These are phyloP conservation scores for Agraylea sexmaculata DNA, from an alignment of 1,140 invertebrate species.

Conservation along the genomic window DNA sequence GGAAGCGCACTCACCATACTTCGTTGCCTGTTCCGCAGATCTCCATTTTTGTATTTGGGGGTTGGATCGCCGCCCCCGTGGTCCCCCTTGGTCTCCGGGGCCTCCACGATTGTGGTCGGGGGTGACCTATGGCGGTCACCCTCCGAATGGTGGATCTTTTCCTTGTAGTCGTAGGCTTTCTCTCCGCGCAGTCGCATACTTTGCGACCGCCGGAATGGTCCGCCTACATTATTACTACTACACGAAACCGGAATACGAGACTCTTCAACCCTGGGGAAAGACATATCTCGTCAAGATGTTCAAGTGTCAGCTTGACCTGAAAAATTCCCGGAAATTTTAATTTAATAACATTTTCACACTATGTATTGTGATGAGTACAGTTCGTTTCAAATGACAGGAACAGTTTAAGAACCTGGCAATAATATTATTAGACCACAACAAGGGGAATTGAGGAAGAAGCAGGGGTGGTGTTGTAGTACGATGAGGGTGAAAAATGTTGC, in stretches of 20 bases:
- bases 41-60: slow-evolving; percentile 4
- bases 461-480: too few relatives aligned
- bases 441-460: too few relatives aligned
- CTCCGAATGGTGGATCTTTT: slow-evolving; percentile 8
- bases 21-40: slow-evolving; percentile 10
- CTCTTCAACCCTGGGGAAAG: too few relatives aligned
- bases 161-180: slow-evolving; percentile 9
- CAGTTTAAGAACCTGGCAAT: too few relatives aligned
- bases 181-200: slow-evolving; percentile 41
- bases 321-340: too few relatives aligned
- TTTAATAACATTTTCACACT: too few relatives aligned
- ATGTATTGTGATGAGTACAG: too few relatives aligned
- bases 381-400: too few relatives aligned
- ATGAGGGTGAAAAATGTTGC: too few relatives aligned
- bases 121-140: slow-evolving; percentile 8
- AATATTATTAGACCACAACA: too few relatives aligned
- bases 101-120: slow-evolving; percentile 12
- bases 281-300: slow-evolving; percentile 14
- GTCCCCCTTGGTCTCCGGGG: slow-evolving; percentile 1
- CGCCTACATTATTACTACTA: too few relatives aligned
- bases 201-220: slow-evolving; percentile 31
- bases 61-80: slow-evolving; percentile 1
- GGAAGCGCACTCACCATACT: slow-evolving; percentile 15
- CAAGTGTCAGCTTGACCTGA: neutral
- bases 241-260: slow-evolving; percentile 16